Evolutionary conservation across 2,888 invertebrate species (phyloP).

Genomic region (Lithosia quadra): DNA sequence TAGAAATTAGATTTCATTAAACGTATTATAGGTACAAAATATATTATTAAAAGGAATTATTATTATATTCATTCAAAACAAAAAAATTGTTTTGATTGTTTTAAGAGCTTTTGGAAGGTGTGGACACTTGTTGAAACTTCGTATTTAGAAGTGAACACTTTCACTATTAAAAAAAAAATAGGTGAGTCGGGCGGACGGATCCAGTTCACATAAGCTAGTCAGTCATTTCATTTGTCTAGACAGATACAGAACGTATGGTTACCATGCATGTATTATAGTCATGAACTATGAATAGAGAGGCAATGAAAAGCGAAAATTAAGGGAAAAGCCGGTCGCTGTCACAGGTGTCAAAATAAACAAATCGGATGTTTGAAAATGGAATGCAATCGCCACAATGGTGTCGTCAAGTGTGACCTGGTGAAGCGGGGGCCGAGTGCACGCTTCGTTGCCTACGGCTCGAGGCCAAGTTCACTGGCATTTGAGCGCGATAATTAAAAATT

Average conservation of each 20-base stretch:
- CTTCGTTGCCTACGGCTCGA: slow-evolving; percentile 74
- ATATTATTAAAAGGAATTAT: too few relatives aligned
- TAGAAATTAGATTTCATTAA: too few relatives aligned
- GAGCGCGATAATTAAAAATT: slow-evolving; percentile 86
- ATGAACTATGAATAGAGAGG: not conserved
- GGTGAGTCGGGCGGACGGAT: not conserved
- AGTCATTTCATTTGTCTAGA: slow-evolving; percentile 9
- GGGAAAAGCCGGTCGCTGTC: slow-evolving; percentile 10
- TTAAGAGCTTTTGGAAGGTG: too few relatives aligned
- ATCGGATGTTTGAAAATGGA: slow-evolving; percentile 56
- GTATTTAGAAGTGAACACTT: too few relatives aligned
- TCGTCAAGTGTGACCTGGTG: slow-evolving; percentile 82
- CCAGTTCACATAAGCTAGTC: slow-evolving; percentile 10
- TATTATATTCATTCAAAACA: too few relatives aligned
- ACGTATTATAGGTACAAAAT: too few relatives aligned
- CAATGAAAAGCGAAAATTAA: slow-evolving; percentile 27
- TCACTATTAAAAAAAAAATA: too few relatives aligned
- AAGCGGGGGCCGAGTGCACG: slow-evolving; percentile 72
- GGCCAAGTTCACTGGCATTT: slow-evolving; percentile 87
- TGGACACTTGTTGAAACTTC: too few relatives aligned
- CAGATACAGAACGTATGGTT: slow-evolving; percentile 13
- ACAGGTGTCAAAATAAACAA: slow-evolving; percentile 57
- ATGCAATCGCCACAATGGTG: slow-evolving; percentile 67
- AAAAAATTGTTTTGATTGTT: too few relatives aligned
- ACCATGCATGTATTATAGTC: slow-evolving; percentile 3